Conservation (phyloP, 2,113 vertebrate genomes). For the Copsychus sechellarum region DNA sequence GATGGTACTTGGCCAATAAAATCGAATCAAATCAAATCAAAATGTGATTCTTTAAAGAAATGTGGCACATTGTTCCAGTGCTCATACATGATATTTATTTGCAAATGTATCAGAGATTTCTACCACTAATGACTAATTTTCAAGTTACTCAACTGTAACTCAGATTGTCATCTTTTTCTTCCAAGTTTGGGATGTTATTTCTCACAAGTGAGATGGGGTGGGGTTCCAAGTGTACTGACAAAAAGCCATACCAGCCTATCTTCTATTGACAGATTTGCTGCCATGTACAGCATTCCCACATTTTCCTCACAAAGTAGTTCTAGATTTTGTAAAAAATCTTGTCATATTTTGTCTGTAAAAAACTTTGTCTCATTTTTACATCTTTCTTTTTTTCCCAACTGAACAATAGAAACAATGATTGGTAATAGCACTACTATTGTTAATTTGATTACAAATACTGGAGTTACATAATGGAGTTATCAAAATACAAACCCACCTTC, state of each 20-base stretch:
- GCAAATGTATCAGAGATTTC: not conserved
- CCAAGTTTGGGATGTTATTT: not conserved
- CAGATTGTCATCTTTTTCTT: not conserved
- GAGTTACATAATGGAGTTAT: not conserved
- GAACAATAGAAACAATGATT: not conserved
- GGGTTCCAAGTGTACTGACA: not conserved
- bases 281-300: not conserved
- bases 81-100: not conserved
- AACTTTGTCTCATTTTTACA: not conserved
- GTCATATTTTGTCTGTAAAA: not conserved
- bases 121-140: not conserved
- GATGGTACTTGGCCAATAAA: slow-evolving; percentile 30
- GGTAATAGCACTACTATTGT: not conserved
- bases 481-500: not conserved
- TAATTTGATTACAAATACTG: not conserved
- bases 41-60: slow-evolving; percentile 7
- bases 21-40: not conserved
- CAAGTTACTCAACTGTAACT: not conserved
- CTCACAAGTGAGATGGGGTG: not conserved
- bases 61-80: fast-evolving
- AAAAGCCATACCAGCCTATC: not conserved
- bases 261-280: not conserved
- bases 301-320: not conserved
- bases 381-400: not conserved
- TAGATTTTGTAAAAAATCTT: not conserved